A percentile compares a stretch with the other conserved stretches of the same genome.
phyloP scores from a whole-genome alignment of 1,140 invertebrate genomes.

The Ctenoplectra terminalis region DNA sequence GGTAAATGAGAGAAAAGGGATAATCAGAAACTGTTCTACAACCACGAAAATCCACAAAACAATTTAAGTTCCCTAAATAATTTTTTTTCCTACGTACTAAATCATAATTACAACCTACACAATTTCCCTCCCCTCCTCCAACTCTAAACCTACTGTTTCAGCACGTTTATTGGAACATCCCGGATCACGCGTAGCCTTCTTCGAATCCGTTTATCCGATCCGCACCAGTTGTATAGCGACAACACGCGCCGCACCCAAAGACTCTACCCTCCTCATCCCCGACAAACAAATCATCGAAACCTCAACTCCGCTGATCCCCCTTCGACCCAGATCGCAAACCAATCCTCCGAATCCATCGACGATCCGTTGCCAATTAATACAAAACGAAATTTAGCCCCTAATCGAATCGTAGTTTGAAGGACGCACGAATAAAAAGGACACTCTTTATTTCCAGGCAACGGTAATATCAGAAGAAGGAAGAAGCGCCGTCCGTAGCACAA shows the following conservation, averaged over 20 bases:
- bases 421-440: neutral
- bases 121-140: too few relatives aligned
- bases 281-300: neutral
- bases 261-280: neutral
- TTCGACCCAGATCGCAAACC: neutral
- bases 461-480: neutral
- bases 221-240: neutral
- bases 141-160: neutral
- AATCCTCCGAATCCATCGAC: neutral
- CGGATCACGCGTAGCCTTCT: neutral
- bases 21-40: too few relatives aligned
- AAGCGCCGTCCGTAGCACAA: too few relatives aligned
- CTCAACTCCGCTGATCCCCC: neutral
- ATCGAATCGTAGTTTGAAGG: neutral
- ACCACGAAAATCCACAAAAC: too few relatives aligned
- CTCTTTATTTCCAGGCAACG: neutral
- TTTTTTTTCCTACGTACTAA: too few relatives aligned
- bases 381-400: constrained; percentile 12
- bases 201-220: neutral
- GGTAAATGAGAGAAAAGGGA: too few relatives aligned
- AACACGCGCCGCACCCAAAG: neutral
- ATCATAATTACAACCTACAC: too few relatives aligned
- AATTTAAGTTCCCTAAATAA: too few relatives aligned
- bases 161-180: neutral
- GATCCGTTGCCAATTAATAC: constrained; percentile 23